A percentile compares a stretch with the other conserved stretches of the same genome.
Conservation (phyloP, 1,140 invertebrate species). For the Lepidotrigona ventralis region DNA sequence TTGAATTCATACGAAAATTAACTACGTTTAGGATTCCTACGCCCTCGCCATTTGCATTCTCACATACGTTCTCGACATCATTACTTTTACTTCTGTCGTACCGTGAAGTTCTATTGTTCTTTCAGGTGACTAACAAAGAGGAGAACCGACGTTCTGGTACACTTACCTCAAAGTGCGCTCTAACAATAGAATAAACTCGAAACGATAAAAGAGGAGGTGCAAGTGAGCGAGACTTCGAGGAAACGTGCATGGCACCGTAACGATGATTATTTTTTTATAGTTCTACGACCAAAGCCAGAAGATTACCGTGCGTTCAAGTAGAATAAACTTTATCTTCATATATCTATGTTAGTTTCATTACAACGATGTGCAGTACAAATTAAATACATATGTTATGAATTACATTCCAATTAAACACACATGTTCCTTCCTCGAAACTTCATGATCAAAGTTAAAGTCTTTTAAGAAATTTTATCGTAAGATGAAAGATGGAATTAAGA, state of each 20-base stretch:
- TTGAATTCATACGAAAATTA: conserved; percentile 21
- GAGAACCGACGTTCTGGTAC: conserved; percentile 40
- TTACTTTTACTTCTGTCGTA: conserved; percentile 28
- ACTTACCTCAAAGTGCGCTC: conserved; percentile 37
- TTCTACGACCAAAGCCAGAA: neutral
- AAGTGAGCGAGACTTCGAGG: conserved; percentile 48
- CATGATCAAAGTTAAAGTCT: neutral
- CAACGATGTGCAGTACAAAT: neutral
- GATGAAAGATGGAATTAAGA: neutral
- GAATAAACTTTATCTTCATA: conserved; percentile 20
- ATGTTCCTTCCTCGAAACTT: neutral
- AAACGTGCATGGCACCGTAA: conserved; percentile 29
- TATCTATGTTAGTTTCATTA: neutral
- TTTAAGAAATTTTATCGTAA: neutral
- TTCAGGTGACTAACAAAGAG: conserved; percentile 39
- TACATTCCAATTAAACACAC: neutral
- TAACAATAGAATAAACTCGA: conserved; percentile 53
- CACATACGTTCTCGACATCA: neutral
- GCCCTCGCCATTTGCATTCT: neutral
- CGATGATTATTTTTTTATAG: conserved; percentile 55
- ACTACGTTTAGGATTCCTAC: neutral
- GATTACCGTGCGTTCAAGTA: neutral
- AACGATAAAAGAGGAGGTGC: conserved; percentile 42
- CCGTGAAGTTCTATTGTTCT: conserved; percentile 33
- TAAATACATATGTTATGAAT: no score